A percentile compares a stretch with the other conserved stretches of the same genome.
phyloP scores from a whole-genome alignment of 1,140 invertebrate genomes.

The Drosophila athabasca region DNA sequence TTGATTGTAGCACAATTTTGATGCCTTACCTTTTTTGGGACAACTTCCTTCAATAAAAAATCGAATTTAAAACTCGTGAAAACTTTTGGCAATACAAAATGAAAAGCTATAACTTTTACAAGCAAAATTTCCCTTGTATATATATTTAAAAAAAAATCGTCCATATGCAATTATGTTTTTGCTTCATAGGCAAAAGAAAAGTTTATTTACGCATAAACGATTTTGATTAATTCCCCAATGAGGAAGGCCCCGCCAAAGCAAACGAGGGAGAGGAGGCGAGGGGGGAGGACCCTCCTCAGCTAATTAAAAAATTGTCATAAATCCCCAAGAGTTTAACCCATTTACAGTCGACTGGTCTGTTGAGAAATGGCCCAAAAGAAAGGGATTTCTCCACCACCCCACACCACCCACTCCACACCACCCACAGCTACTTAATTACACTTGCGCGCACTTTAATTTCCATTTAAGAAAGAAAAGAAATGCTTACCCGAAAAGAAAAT shows the following conservation, averaged over 20 bases:
- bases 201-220: constrained; percentile 46
- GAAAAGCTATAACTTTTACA: constrained; percentile 28
- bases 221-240: constrained; percentile 37
- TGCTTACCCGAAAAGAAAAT: constrained; percentile 57
- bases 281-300: constrained; percentile 24
- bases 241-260: background rate
- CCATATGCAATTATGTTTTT: constrained; percentile 8
- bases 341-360: constrained; percentile 63
- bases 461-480: constrained; percentile 43
- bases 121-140: background rate
- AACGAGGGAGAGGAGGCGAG: background rate
- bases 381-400: constrained; percentile 20
- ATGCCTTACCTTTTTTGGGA: constrained; percentile 12
- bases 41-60: constrained; percentile 41
- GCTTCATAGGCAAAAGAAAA: constrained; percentile 21
- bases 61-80: constrained; percentile 28
- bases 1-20: constrained; percentile 46
- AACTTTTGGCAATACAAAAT: constrained; percentile 32
- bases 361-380: constrained; percentile 63
- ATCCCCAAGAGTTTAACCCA: constrained; percentile 68
- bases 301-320: constrained; percentile 81
- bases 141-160: background rate
- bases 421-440: constrained; percentile 79
- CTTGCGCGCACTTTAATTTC: constrained; percentile 80
- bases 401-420: constrained; percentile 41